A percentile compares a stretch with the other conserved stretches of the same genome.
Evolutionary conservation across 2,113 vertebrate genomes (phyloP).

Genomic region (Brienomyrus longianalis): DNA sequence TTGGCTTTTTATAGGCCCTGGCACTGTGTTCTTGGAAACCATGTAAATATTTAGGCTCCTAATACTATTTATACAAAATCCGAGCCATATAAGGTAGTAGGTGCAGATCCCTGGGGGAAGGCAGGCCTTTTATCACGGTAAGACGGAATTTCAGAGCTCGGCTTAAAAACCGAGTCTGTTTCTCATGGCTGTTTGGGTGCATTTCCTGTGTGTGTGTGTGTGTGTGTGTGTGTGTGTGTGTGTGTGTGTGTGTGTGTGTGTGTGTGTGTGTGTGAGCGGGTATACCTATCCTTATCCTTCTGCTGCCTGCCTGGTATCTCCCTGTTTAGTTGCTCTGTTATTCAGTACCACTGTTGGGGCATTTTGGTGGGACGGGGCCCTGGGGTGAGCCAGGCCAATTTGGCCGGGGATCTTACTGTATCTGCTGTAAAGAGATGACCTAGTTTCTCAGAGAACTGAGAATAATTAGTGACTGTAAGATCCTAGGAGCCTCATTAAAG

Average conservation of each 20-base stretch:
- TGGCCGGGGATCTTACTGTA: not conserved
- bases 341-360: not conserved
- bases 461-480: not conserved
- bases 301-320: not conserved
- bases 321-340: not conserved
- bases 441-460: not conserved
- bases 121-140: conserved; percentile 21
- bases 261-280: not conserved
- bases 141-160: not conserved
- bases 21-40: conserved; percentile 36
- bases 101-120: not conserved
- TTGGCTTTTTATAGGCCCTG: conserved; percentile 10
- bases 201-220: not conserved
- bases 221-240: not conserved
- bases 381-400: not conserved
- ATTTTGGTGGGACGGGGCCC: not conserved
- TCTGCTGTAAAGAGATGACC: not conserved
- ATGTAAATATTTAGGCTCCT: conserved; percentile 43
- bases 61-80: conserved; percentile 28
- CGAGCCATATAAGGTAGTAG: conserved; percentile 28
- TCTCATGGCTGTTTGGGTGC: not conserved
- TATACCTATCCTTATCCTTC: not conserved
- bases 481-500: not conserved
- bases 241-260: no score
- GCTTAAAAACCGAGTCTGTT: not conserved